Evolutionary conservation across 2,113 vertebrate genomes (phyloP).

Genomic region (Eretmochelys imbricata): DNA sequence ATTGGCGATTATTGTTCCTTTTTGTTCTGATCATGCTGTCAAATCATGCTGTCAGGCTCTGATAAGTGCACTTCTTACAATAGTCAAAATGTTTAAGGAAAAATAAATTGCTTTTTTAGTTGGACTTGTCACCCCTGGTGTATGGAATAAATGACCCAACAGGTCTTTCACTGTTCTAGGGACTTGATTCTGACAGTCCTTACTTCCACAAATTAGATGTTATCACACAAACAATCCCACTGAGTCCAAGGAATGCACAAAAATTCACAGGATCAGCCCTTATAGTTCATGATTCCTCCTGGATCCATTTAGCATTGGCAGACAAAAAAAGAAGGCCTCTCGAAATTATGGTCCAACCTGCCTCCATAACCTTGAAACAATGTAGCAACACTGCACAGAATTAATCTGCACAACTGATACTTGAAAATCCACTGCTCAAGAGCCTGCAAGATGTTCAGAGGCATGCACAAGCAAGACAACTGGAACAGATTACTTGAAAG

Average conservation of each 20-base stretch:
- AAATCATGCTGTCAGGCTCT: background rate
- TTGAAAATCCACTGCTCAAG: background rate
- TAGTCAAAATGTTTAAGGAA: background rate
- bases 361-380: background rate
- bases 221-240: background rate
- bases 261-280: accelerated
- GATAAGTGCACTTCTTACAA: background rate
- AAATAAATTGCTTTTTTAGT: background rate
- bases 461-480: accelerated
- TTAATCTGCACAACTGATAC: background rate
- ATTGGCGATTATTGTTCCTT: background rate
- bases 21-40: background rate
- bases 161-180: background rate
- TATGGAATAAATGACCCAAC: background rate
- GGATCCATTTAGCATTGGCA: accelerated
- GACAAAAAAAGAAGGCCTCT: background rate
- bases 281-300: background rate
- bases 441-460: background rate
- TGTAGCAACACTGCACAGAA: background rate
- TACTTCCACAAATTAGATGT: background rate
- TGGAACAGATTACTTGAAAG: accelerated
- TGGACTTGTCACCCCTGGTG: background rate
- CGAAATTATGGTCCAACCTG: background rate
- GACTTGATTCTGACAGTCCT: background rate
- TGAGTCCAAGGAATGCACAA: accelerated